These are phyloP conservation scores for Papilio machaon DNA, from an alignment of 1,140 invertebrate genomes.

Conservation along the genomic window DNA sequence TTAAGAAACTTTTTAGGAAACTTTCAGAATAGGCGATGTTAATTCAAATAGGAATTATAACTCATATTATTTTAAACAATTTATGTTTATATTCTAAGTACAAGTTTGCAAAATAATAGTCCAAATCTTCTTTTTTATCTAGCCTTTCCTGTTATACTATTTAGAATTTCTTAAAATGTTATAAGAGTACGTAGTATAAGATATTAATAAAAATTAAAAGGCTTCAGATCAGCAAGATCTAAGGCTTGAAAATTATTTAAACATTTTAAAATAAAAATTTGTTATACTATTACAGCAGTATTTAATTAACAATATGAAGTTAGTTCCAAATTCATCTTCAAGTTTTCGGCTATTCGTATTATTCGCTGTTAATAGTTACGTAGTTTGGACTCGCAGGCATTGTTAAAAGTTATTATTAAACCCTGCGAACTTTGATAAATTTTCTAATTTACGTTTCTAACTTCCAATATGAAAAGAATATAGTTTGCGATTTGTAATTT, in stretches of 20 bases:
- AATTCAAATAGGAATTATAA: too few relatives aligned
- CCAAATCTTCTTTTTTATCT: too few relatives aligned
- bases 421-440: background rate
- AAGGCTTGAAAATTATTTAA: too few relatives aligned
- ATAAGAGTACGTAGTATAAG: too few relatives aligned
- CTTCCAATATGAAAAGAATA: background rate
- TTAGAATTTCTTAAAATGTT: too few relatives aligned
- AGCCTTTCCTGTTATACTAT: too few relatives aligned
- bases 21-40: too few relatives aligned
- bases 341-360: background rate
- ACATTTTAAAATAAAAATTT: background rate
- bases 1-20: background rate
- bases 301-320: background rate
- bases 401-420: slow-evolving; percentile 15
- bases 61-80: too few relatives aligned
- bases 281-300: background rate
- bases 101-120: too few relatives aligned
- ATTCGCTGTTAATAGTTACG: background rate
- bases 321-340: background rate
- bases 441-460: background rate
- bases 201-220: too few relatives aligned
- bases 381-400: background rate
- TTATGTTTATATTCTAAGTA: too few relatives aligned
- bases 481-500: background rate
- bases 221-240: too few relatives aligned